Base-by-base conservation (phyloP, 2,888 invertebrate genomes). In the Phengaris alcon region DNA sequence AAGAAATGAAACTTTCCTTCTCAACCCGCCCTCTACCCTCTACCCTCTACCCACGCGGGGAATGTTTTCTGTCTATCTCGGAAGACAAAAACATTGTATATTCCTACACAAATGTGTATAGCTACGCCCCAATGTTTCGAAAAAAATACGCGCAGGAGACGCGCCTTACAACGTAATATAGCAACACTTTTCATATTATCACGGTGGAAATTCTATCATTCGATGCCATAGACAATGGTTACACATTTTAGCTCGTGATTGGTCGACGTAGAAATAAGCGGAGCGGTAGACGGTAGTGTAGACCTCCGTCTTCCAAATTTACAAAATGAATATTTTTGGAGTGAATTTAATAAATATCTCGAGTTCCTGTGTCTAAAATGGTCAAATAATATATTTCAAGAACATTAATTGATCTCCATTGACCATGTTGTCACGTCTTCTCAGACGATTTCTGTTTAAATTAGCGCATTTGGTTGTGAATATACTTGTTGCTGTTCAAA, bases 241-340 rank as follows among this genome's bases (percentile, higher is more conserved):
- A 52, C 93, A 93, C 93, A 84, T 83, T 82, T 80, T 82, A 84
- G 89, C 89, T 90, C 88, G 88, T 93, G 93, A 93, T 93, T 93
- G 93, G 93, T 78, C 77, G 76, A 75, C 76, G 52, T 75, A 77
- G 68, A 77, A 64, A 79, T 78, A 80, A 82, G 78, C 79, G 79
- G 81, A 82, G 78, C 79, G 79, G 81, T 79, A 79, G 78, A 77
- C 75, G 74, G n/a, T 22, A 22, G 22, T 22, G 22, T 22, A 22
- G 22, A 77, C 57, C 44, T 78, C 57, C 44, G 46, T 64, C 48
- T n/a, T 22, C 22, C 35, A 22, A 55, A 69, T 69, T 48, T 44
- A 75, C 75, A 54, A 55, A 75, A 46, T 75, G 55, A 48, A 13
- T 22, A 13, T 64, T 68, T 72, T 72, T 54, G 7, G 6, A 35